These are phyloP conservation scores for Pelochelys cantorii DNA, from an alignment of 2,797 vertebrate genomes.

Conservation along the genomic window DNA sequence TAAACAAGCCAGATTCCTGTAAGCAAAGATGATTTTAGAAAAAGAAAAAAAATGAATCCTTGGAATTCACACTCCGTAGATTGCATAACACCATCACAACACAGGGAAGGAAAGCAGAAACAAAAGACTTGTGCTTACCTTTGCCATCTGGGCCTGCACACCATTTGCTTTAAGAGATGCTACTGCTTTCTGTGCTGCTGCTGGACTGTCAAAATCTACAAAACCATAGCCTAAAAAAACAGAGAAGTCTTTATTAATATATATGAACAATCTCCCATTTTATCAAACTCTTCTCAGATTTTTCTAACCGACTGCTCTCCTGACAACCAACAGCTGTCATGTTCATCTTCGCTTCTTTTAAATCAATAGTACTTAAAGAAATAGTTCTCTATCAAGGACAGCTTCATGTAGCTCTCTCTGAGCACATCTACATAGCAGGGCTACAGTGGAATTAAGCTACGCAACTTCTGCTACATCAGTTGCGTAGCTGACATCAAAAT, in stretches of 20 bases:
- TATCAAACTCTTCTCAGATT: background rate
- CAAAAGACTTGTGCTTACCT: slow-evolving; percentile 83
- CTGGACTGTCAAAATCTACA: slow-evolving; percentile 98
- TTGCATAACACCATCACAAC: background rate
- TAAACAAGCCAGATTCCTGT: background rate
- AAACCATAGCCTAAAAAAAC: slow-evolving; percentile 92
- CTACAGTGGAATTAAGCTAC: too few relatives aligned
- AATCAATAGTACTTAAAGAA: background rate
- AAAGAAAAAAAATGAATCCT: background rate
- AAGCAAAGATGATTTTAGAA: background rate
- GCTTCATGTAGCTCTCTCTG: background rate
- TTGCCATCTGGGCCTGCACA: slow-evolving; percentile 97
- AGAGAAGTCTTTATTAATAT: slow-evolving; percentile 39
- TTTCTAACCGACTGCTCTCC: rapidly evolving
- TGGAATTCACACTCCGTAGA: background rate
- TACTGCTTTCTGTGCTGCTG: slow-evolving; percentile 97
- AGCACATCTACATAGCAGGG: too few relatives aligned
- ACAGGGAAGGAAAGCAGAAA: background rate
- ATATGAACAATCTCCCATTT: background rate
- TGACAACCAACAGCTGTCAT: background rate
- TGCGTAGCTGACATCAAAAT: too few relatives aligned
- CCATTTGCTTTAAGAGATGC: slow-evolving; percentile 96
- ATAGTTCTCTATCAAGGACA: background rate
- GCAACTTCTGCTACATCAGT: too few relatives aligned
- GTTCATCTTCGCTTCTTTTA: background rate